Evolutionary conservation across 2,113 vertebrate species (phyloP), one percentile per base, ranked within the genome.

Genomic region (Ornithorhynchus anatinus): DNA sequence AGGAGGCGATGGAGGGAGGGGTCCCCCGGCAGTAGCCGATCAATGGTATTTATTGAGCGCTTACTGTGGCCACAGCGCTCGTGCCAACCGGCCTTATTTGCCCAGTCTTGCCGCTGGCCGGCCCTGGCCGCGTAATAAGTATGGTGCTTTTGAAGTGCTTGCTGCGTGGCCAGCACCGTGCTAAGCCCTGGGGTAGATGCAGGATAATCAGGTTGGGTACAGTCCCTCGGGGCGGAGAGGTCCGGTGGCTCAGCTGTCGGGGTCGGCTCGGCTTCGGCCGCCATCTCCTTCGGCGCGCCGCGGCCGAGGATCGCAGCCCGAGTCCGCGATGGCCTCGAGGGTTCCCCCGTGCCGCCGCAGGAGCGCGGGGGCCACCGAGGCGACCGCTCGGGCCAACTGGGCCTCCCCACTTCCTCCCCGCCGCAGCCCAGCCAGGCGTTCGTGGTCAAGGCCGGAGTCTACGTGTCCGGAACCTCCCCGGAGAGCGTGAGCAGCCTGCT

Each of bases 381-480:
- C 44, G 3, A 14, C 11, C 22, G 11, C 11, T 11, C 5, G 44
- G n/a, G 13, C 44, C 16, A 25, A 14, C 14, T 50, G 19, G 31
- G 31, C 23, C 15, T 17, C 7, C 3, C 8, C 22, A n/a, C 10
- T 29, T 17, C 52, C 29, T 54, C 29, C 1, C 63, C 40, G 0
- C 58, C 66, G 4, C 79, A 99, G 98, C 52, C 61, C 19, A 89
- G 92, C 20, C 91, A 96, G 68, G 90, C 94, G 53, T 99, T 99
- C 70, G 69, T 92, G 27, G 95, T 98, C 79, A 93, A 94, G 54
- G 93, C 90, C 1, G 96, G 97, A 0, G 78, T 99, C 31, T 98
- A 96, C 5, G 91, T 99, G 8, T 99, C 96, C 0, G 98, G 98
- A 35, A 94, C 96, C 0, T 98, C 97, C 29, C 94, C 96, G 1